Evolutionary conservation across 2,113 vertebrate genomes (phyloP).

Genomic region (Ameiurus melas): DNA sequence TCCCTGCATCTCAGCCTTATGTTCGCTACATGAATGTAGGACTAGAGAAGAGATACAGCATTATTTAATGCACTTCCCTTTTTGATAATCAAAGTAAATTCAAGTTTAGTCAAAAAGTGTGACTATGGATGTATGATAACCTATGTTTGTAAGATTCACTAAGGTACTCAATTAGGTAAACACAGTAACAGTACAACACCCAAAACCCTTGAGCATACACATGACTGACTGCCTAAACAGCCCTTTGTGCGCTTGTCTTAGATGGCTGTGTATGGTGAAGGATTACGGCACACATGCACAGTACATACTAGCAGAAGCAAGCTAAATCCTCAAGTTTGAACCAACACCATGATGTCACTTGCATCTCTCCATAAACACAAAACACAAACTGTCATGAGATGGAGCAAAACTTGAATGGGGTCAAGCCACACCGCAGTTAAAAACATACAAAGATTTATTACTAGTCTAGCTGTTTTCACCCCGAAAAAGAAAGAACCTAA

Average conservation of each 20-base stretch:
- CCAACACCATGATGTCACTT: constrained; percentile 3
- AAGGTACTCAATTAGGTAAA: constrained; percentile 35
- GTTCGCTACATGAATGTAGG: constrained; percentile 25
- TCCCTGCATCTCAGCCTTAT: not conserved
- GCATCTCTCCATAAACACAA: not conserved
- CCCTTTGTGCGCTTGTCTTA: constrained; percentile 17
- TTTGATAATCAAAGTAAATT: constrained; percentile 52
- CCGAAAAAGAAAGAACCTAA: too few species aligned
- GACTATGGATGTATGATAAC: not conserved
- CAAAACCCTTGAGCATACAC: constrained; percentile 29
- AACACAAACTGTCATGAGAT: constrained; percentile 13
- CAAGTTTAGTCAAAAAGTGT: constrained; percentile 47
- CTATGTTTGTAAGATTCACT: not conserved
- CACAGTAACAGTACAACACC: constrained; percentile 35
- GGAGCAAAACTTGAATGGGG: constrained; percentile 45
- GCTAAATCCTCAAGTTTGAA: not conserved
- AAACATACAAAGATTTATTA: constrained; percentile 48
- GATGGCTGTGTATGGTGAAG: not conserved
- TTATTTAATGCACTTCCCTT: constrained; percentile 45
- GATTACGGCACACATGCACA: constrained; percentile 12
- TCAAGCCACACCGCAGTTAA: constrained; percentile 54
- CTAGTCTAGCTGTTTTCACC: not conserved
- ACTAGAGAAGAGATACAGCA: constrained; percentile 32
- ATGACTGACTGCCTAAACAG: not conserved
- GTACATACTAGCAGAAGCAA: constrained; percentile 14